Conservation (phyloP, 2,797 vertebrate genomes). For the Anguilla pacifica region DNA sequence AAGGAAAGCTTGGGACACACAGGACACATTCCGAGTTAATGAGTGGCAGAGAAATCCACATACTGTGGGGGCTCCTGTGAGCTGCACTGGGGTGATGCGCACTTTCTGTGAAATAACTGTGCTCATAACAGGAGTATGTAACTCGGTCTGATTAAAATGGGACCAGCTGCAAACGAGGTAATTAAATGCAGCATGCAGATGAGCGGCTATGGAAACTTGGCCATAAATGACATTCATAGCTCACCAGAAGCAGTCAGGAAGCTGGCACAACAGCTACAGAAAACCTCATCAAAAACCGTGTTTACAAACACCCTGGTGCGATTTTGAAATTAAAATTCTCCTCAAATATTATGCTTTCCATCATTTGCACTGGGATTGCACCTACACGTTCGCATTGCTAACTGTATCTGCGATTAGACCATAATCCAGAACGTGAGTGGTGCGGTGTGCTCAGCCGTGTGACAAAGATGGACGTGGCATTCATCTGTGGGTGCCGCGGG, state of each 20-base stretch:
- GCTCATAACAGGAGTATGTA: neutral
- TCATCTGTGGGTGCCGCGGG: neutral
- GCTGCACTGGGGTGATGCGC: neutral
- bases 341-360: neutral
- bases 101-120: neutral
- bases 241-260: neutral
- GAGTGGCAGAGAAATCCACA: neutral
- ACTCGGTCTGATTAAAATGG: neutral
- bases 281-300: neutral
- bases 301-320: neutral
- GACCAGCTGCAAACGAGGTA: neutral
- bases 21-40: neutral
- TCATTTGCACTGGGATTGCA: neutral
- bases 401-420: neutral
- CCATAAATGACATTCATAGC: neutral
- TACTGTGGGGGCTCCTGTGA: neutral
- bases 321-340: neutral
- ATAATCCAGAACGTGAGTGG: neutral
- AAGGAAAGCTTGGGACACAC: neutral
- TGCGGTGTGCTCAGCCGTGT: neutral
- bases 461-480: neutral
- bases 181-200: neutral
- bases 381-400: neutral
- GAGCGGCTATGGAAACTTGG: neutral
- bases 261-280: neutral